Percentiles rank a stretch among this genome's conserved stretches.
These are phyloP conservation scores for Paratrypauchen microcephalus DNA, from an alignment of 2,797 vertebrate genomes.

Conservation along the genomic window DNA sequence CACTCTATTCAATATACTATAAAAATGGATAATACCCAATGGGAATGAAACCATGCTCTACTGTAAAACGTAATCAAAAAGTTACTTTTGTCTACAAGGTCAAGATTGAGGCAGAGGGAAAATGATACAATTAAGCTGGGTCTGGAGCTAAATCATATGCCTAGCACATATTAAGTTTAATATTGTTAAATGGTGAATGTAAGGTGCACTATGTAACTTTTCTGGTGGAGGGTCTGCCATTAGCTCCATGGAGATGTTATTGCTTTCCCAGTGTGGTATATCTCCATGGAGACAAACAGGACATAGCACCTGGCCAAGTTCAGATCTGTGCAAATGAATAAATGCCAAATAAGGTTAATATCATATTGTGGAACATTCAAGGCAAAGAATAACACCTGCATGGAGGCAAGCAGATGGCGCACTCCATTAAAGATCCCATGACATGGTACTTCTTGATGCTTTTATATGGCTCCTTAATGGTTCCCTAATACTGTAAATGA, in stretches of 20 bases:
- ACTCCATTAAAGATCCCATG: too few relatives aligned
- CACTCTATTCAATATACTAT: neutral
- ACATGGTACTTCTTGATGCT: too few relatives aligned
- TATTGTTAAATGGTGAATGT: neutral
- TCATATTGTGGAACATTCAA: neutral
- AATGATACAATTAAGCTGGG: neutral
- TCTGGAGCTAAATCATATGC: neutral
- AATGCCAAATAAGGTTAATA: neutral
- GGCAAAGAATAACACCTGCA: neutral
- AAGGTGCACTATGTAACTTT: neutral
- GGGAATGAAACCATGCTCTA: neutral
- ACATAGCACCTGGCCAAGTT: too few relatives aligned
- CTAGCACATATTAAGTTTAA: neutral
- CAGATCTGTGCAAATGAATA: neutral
- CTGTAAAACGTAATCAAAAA: neutral
- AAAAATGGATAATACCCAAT: neutral
- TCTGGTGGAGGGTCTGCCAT: neutral
- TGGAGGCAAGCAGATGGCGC: neutral
- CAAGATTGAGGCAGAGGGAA: neutral
- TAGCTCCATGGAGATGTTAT: neutral
- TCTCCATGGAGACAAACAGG: too few relatives aligned
- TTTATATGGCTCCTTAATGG: too few relatives aligned
- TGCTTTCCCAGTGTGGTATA: neutral
- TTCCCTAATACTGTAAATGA: too few relatives aligned
- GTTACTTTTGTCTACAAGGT: neutral